Evolutionary conservation across 2,888 invertebrate species (phyloP), one percentile per base, ranked within the genome.

Genomic region (Lycaena phlaeas): DNA sequence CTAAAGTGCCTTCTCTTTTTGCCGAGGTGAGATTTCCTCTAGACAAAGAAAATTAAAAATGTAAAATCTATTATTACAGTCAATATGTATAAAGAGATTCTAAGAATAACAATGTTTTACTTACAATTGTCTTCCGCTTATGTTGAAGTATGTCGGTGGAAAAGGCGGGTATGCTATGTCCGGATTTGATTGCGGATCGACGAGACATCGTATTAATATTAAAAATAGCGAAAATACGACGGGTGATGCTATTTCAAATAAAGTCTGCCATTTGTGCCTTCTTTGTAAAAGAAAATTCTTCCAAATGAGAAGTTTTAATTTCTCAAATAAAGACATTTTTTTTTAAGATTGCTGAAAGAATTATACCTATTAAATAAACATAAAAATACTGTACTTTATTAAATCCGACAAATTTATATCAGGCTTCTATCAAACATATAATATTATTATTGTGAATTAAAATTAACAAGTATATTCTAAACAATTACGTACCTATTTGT

Each of bases 281-380:
- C 86, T 89, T 77, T 94, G 93, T 6, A 94, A 79, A 7, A 90
- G 68, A 81, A 89, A 90, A 67, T 95, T 95, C 69, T 95, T 95
- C 94, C 94, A 95, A 53, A 93, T 76, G 7, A 95, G 84, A 36
- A 95, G 86, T 46, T 85, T 72, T 61, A 94, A 88, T 67, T 90
- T 90, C 46, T 86, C 72, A 70, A 67, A 86, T 17, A 68, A 59
- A 43, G 74, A 64, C 82, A 82, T 82, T 50, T 47, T 69, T n/a
- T 22, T 34, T 43, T 42, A 43, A 36, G 43, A 2, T 22, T 6
- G 22, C 22, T 22, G 22, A 36, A 36, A 36, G 14, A 14, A 39
- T n/a, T n/a, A n/a, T n/a, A n/a, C n/a, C n/a, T n/a, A n/a, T n/a
- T n/a, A 14, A 5, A 28, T 6, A 9, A 1, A 15, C 15, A 37